A percentile compares a stretch with the other conserved stretches of the same genome.
These are phyloP conservation scores for Coreoperca whiteheadi DNA, from an alignment of 2,113 vertebrate species.

Conservation along the genomic window DNA sequence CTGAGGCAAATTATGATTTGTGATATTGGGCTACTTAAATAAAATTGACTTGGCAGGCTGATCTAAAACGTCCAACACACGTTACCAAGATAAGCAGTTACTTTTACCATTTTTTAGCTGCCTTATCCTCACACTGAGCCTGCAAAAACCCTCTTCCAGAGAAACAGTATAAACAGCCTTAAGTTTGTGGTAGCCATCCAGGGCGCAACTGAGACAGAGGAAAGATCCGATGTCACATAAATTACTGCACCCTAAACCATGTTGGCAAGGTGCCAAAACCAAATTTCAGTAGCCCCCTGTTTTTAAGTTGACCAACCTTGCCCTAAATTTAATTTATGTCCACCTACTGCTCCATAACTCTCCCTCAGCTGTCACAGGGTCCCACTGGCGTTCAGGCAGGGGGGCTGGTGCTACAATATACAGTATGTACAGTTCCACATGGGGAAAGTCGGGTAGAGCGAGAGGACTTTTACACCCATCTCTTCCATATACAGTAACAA, in stretches of 20 bases:
- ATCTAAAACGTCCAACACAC: background rate
- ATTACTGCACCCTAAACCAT: conserved; percentile 5
- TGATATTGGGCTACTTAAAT: too few species aligned
- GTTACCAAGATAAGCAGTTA: background rate
- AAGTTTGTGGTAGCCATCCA: background rate
- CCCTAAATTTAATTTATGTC: conserved; percentile 35
- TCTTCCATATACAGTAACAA: background rate
- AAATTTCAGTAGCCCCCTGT: conserved; percentile 18
- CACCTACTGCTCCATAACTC: conserved; percentile 15
- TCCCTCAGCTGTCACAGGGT: conserved; percentile 40
- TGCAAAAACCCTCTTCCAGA: background rate
- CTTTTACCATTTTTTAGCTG: background rate
- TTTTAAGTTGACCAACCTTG: conserved; percentile 3
- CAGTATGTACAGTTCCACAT: background rate
- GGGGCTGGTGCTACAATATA: background rate
- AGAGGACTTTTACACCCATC: background rate
- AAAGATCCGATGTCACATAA: conserved; percentile 42
- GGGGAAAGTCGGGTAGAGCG: background rate
- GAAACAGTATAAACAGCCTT: conserved; percentile 8
- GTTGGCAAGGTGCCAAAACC: conserved; percentile 4
- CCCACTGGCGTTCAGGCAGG: background rate
- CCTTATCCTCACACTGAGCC: background rate
- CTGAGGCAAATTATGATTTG: too few species aligned
- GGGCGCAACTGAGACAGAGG: background rate
- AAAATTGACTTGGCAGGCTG: background rate